phyloP scores from a whole-genome alignment of 2,113 vertebrate genomes.

The Zosterops borbonicus region DNA sequence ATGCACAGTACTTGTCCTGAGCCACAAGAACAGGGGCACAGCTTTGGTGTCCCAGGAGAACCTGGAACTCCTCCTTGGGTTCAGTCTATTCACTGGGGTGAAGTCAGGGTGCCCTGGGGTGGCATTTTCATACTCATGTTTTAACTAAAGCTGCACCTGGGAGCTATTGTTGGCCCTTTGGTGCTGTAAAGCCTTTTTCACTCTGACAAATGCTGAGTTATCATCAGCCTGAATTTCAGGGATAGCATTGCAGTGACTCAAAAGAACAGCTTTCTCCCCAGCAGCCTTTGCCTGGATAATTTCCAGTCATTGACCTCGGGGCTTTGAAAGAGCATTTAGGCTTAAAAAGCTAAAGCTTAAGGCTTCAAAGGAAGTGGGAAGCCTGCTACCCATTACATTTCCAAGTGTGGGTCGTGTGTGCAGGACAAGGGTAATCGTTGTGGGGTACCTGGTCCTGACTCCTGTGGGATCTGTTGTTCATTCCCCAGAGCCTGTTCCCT shows the following conservation, averaged over 20 bases:
- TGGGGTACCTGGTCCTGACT: neutral
- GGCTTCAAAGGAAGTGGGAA: neutral
- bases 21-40: neutral
- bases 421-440: neutral
- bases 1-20: neutral
- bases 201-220: neutral
- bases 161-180: neutral
- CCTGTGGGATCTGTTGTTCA: neutral
- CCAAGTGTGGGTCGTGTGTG: neutral
- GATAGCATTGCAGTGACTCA: neutral
- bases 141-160: neutral
- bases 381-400: neutral
- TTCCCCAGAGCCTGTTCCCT: neutral
- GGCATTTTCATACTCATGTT: neutral
- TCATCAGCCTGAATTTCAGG: neutral
- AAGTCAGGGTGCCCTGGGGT: neutral
- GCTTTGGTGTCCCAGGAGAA: neutral
- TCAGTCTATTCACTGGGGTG: accelerated
- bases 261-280: neutral
- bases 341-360: conserved; percentile 30
- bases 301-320: conserved; percentile 13
- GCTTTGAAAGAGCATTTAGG: conserved; percentile 10
- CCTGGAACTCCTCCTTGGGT: neutral
- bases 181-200: neutral
- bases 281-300: conserved; percentile 20